Evolutionary conservation across 2,888 invertebrate species (phyloP).

Genomic region (Coenonympha arcania): DNA sequence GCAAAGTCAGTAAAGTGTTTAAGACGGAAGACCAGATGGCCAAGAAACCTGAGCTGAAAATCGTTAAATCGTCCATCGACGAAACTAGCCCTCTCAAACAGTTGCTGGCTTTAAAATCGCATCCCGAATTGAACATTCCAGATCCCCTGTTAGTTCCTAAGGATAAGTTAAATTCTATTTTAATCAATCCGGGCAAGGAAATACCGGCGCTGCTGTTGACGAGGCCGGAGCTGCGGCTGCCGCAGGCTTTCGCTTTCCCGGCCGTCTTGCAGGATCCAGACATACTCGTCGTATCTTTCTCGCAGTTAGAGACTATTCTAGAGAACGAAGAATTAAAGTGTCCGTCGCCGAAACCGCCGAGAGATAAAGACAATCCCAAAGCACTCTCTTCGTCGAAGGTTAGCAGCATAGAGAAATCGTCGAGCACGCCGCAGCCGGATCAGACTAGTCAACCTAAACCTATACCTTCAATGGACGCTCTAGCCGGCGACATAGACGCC

Average conservation of each 20-base stretch:
- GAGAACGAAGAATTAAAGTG: conserved; percentile 60
- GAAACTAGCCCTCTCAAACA: conserved; percentile 81
- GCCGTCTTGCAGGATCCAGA: conserved; percentile 84
- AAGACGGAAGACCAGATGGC: conserved; percentile 46
- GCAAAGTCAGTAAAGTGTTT: conserved; percentile 58
- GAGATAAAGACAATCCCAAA: conserved; percentile 38
- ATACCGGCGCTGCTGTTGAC: conserved; percentile 82
- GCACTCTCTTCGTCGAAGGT: conserved; percentile 38
- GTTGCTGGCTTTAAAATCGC: conserved; percentile 78
- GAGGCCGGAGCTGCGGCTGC: conserved; percentile 81
- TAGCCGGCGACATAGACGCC: conserved; percentile 79
- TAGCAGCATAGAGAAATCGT: conserved; percentile 38
- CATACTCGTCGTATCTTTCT: conserved; percentile 82
- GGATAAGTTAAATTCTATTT: conserved; percentile 79
- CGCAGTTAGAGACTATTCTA: conserved; percentile 79
- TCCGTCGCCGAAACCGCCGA: conserved; percentile 29
- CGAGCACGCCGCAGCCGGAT: conserved; percentile 35
- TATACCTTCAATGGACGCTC: conserved; percentile 54
- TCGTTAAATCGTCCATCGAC: conserved; percentile 42
- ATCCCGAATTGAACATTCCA: conserved; percentile 81
- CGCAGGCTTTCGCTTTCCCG: conserved; percentile 82
- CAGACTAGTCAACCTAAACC: conserved; percentile 43
- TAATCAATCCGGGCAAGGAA: conserved; percentile 82
- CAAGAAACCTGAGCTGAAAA: conserved; percentile 42
- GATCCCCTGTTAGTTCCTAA: conserved; percentile 88